Conservation (phyloP, 64 coral and sea anemone species). For the Pachyseris speciosa region DNA sequence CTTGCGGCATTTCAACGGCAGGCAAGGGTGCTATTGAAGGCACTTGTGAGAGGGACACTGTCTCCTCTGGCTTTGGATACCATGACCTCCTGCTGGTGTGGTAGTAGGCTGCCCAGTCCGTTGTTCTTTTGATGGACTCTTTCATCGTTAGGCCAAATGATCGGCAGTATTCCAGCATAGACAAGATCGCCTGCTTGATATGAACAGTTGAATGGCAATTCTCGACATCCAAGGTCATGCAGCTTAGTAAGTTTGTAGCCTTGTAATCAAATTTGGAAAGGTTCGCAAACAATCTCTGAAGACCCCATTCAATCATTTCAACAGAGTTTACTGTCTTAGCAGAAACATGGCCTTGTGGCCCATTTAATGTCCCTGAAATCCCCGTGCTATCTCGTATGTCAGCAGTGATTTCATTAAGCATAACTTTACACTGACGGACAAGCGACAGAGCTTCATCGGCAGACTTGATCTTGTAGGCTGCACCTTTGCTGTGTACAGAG, state of each 20-base stretch:
- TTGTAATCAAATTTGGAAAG: constrained; percentile 12
- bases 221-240: constrained; percentile 61
- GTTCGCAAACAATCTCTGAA: constrained; percentile 23
- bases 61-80: constrained; percentile 48
- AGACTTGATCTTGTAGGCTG: constrained; percentile 44
- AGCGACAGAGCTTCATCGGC: constrained; percentile 49
- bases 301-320: constrained; percentile 22
- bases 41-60: neutral
- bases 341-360: constrained; percentile 58
- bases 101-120: constrained; percentile 58
- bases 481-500: constrained; percentile 59
- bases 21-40: constrained; percentile 26
- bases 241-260: constrained; percentile 30
- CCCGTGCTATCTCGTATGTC: constrained; percentile 27
- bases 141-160: constrained; percentile 53
- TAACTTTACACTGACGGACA: constrained; percentile 46
- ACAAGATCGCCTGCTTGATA: constrained; percentile 56
- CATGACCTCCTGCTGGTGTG: constrained; percentile 41
- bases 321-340: constrained; percentile 46
- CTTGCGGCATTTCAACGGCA: constrained; percentile 9
- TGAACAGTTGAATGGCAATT: constrained; percentile 61
- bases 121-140: constrained; percentile 18
- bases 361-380: constrained; percentile 46
- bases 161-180: constrained; percentile 41
- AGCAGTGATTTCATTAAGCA: constrained; percentile 28